Evolutionary conservation across 2,797 vertebrate species (phyloP), one percentile per base, ranked within the genome.

Genomic region (Protosalanx chinensis): DNA sequence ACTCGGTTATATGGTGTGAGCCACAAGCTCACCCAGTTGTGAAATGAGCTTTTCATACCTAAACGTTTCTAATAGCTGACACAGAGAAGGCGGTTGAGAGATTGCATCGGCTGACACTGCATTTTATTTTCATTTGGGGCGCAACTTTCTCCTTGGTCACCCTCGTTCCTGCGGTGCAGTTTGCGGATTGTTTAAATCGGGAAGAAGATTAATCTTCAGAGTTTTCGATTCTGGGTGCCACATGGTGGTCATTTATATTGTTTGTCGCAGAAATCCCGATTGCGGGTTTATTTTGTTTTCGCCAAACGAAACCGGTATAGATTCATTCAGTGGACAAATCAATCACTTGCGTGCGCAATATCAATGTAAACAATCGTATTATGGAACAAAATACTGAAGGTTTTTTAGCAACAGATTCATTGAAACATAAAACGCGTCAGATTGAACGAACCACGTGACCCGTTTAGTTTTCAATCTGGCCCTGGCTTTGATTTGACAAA

Each of bases 21-120:
- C 56, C 29, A 77, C 80, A 74, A 82, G 82, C 7, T 75, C 83
- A 78, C 60, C 79, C 81, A 78, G 85, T 85, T 83, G 78, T 87
- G 82, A 87, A 89, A 90, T 85, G 75, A 78, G 77, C 77, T 84
- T 87, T 84, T 84, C 67, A 71, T 73, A 86, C 73, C 72, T 76
- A 81, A 68, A 72, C 62, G 72, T 72, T 72, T 67, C 78, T 62
- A 73, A 80, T 77, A 73, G 76, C 72, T 78, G 81, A 80, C 64
- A 67, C 72, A 32, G 76, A 72, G 71, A 73, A 61, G 57, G 60
- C 74, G 67, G 20, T 12, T 78, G 71, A 74, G 72, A 81, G 72
- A 78, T 70, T 75, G 69, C 76, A 75, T 62, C 3, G 7, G 84
- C 81, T 88, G 88, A 89, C 58, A 46, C 83, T 78, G 83, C 69